Percentiles rank a stretch among this genome's conserved stretches.
These are phyloP conservation scores for Orthonevra nobilis DNA, from an alignment of 2,888 invertebrate species.

Conservation along the genomic window DNA sequence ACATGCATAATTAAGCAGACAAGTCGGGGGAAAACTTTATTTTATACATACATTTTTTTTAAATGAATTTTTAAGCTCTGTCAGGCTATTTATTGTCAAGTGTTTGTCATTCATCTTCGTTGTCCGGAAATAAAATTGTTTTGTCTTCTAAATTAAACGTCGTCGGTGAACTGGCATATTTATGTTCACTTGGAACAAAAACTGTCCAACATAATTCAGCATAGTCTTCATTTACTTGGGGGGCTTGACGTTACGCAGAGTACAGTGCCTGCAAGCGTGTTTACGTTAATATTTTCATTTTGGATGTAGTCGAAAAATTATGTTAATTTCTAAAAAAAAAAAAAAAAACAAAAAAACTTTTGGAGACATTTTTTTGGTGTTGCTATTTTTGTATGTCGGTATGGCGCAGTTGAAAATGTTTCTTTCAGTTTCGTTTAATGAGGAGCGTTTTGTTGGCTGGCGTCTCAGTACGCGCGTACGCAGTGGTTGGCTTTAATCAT, in stretches of 20 bases:
- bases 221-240: slow-evolving; percentile 12
- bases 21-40: background rate
- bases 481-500: background rate
- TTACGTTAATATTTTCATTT: background rate
- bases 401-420: background rate
- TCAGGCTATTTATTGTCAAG: slow-evolving; percentile 2
- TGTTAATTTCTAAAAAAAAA: slow-evolving; percentile 17
- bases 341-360: too few species aligned
- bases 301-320: background rate
- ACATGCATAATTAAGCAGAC: slow-evolving; percentile 22
- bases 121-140: background rate
- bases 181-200: slow-evolving; percentile 17
- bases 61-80: background rate
- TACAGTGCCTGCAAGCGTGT: too few species aligned
- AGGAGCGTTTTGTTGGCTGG: background rate
- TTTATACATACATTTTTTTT: too few species aligned
- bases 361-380: background rate
- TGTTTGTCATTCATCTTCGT: slow-evolving; percentile 13
- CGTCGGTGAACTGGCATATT: slow-evolving; percentile 16
- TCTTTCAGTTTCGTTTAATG: slow-evolving; percentile 5
- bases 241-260: too few species aligned
- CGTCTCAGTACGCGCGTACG: background rate
- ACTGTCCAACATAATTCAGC: slow-evolving; percentile 31
- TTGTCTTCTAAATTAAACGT: slow-evolving; percentile 5
- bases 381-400: background rate